phyloP scores from a whole-genome alignment of 2,113 vertebrate genomes.

The Platycercus adscitus region DNA sequence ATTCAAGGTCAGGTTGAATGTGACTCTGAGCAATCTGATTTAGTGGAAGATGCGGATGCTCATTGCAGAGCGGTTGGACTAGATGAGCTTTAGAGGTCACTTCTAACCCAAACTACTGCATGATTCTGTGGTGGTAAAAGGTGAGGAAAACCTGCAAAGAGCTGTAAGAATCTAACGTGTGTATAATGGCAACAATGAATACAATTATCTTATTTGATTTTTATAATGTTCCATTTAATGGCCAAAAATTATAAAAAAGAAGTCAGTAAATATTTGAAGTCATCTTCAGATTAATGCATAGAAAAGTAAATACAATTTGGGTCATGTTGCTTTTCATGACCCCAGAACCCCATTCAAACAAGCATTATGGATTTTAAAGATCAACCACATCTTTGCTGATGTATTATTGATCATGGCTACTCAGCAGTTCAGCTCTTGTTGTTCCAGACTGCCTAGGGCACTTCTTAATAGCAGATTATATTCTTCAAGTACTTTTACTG shows the following conservation, averaged over 20 bases:
- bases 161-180: not conserved
- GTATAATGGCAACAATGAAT: not conserved
- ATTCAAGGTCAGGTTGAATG: not conserved
- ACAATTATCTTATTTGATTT: not conserved
- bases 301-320: constrained; percentile 45
- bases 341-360: not conserved
- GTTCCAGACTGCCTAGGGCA: not conserved
- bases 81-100: too few species aligned
- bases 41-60: not conserved
- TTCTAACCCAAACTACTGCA: not conserved
- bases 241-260: not conserved
- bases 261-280: not conserved
- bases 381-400: not conserved
- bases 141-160: not conserved
- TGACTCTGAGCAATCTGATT: not conserved
- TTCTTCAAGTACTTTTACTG: not conserved
- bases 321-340: constrained; percentile 14
- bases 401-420: constrained; percentile 38
- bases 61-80: not conserved
- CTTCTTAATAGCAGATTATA: constrained; percentile 9
- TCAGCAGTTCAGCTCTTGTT: constrained; percentile 37
- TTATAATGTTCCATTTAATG: not conserved
- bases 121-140: not conserved
- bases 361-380: constrained; percentile 57
- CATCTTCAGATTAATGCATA: constrained; percentile 9